Conservation (phyloP, 2,797 vertebrate genomes). For the Myotis pilosus region DNA sequence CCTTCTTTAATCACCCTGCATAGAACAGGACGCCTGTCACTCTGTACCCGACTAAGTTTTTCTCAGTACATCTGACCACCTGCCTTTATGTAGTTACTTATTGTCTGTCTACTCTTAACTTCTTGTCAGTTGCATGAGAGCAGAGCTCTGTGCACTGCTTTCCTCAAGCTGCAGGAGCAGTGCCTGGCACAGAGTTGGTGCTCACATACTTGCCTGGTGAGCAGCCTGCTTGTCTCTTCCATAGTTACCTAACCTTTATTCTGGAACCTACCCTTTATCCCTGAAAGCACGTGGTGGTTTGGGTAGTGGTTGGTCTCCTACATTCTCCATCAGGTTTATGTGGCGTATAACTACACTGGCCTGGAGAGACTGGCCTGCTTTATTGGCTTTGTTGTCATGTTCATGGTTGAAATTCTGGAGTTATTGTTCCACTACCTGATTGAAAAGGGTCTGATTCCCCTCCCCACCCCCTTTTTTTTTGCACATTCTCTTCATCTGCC, state of each 20-base stretch:
- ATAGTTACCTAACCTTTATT: background rate
- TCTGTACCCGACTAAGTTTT: background rate
- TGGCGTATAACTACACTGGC: background rate
- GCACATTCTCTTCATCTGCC: background rate
- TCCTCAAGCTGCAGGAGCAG: background rate
- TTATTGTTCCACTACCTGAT: background rate
- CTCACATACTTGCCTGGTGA: too few species aligned
- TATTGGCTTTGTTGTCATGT: background rate
- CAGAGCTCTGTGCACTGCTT: background rate
- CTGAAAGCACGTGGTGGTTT: background rate
- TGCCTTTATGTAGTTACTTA: fast-evolving
- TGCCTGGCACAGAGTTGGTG: background rate
- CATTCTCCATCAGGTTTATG: background rate
- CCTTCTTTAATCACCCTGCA: background rate
- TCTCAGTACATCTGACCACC: background rate
- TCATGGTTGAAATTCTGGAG: background rate
- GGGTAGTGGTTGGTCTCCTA: background rate
- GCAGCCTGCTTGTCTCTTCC: fast-evolving
- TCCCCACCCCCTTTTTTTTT: background rate
- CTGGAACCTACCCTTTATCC: background rate
- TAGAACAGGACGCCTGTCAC: fast-evolving
- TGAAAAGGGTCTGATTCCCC: background rate
- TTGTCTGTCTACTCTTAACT: background rate
- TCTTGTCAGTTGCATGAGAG: fast-evolving
- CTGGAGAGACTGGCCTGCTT: background rate